Percentiles rank a stretch among this genome's conserved stretches.
Conservation (phyloP, 2,888 invertebrate genomes). For the Argyresthia goedartella region DNA sequence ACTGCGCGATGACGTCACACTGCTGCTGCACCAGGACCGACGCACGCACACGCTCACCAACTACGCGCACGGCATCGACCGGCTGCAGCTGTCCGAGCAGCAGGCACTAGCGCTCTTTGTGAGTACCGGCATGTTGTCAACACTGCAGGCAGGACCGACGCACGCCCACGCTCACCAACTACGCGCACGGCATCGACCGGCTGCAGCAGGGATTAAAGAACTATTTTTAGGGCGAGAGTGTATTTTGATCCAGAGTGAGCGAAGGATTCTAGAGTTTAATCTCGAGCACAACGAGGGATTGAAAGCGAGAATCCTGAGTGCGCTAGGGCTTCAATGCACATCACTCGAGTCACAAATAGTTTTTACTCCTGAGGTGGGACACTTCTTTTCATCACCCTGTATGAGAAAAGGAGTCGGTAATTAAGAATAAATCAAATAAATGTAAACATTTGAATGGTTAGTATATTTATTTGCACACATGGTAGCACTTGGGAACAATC, state of each 20-base stretch:
- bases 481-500: too few relatives aligned
- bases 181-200: conserved; percentile 84
- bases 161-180: conserved; percentile 90
- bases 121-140: conserved; percentile 53
- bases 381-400: too few relatives aligned
- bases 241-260: not conserved
- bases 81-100: conserved; percentile 80
- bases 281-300: too few relatives aligned
- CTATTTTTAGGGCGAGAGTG: not conserved
- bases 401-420: too few relatives aligned
- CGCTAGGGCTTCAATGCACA: too few relatives aligned
- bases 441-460: too few relatives aligned
- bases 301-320: too few relatives aligned
- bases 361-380: too few relatives aligned
- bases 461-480: too few relatives aligned
- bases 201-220: conserved; percentile 44
- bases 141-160: conserved; percentile 89
- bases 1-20: conserved; percentile 89
- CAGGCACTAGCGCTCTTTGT: conserved; percentile 85
- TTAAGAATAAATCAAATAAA: too few relatives aligned
- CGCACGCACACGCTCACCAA: conserved; percentile 90
- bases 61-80: conserved; percentile 85
- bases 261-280: not conserved
- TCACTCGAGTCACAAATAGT: too few relatives aligned
- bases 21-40: conserved; percentile 91